A percentile compares a stretch with the other conserved stretches of the same genome.
Conservation (phyloP, 2,113 vertebrate species). For the Callocephalon fimbriatum region DNA sequence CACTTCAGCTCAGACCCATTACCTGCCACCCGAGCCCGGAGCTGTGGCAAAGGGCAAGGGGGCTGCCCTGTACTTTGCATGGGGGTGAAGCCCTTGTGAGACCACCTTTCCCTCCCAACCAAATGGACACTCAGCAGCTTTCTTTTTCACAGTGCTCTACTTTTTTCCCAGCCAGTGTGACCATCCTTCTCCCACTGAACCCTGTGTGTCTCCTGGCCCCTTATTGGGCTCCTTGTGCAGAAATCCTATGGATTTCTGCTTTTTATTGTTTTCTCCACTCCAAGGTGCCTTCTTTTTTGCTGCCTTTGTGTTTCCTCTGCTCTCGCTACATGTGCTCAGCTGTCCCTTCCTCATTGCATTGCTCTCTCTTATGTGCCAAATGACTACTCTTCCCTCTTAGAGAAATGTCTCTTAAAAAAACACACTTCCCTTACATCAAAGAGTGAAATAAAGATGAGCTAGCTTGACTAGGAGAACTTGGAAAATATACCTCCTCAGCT, state of each 20-base stretch:
- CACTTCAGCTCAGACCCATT: neutral
- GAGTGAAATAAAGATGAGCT: conserved; percentile 12
- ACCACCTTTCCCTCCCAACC: neutral
- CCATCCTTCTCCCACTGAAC: neutral
- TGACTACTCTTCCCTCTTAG: neutral
- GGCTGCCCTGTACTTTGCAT: neutral
- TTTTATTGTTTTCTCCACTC: neutral
- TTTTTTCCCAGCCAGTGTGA: neutral
- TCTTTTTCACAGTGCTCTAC: neutral
- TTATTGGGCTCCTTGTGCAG: neutral
- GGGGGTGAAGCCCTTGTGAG: neutral
- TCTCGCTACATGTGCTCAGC: neutral
- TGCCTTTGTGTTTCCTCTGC: neutral
- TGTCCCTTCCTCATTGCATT: neutral
- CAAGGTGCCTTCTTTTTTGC: neutral
- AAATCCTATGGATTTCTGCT: neutral
- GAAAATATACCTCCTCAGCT: neutral
- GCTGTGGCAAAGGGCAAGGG: neutral
- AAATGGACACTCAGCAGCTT: neutral
- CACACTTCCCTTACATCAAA: conserved; percentile 34
- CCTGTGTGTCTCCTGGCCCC: rapidly evolving
- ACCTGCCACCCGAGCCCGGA: rapidly evolving
- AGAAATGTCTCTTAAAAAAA: conserved; percentile 31
- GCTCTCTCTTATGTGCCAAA: conserved; percentile 38
- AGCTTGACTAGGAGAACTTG: neutral